phyloP scores from a whole-genome alignment of 2,113 vertebrate species.

The Gymnorhina tibicen region DNA sequence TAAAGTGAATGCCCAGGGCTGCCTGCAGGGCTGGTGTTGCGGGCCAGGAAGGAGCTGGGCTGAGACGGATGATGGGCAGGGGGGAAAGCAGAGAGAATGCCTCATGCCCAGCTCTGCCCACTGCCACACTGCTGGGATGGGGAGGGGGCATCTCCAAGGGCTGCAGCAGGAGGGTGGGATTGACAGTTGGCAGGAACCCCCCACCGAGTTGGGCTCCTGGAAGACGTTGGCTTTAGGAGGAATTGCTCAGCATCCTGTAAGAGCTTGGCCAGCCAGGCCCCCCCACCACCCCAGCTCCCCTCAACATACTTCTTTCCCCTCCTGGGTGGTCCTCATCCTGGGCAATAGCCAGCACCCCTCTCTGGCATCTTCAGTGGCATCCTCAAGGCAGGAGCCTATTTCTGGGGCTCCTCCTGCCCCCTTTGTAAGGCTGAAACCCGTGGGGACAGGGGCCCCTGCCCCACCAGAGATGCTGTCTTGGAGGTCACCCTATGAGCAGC shows the following conservation, averaged over 20 bases:
- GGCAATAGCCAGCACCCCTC: background rate
- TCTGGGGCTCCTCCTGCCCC: background rate
- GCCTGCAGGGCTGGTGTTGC: rapidly evolving
- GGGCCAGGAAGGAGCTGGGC: background rate
- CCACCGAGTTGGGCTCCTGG: rapidly evolving
- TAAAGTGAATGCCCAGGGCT: background rate
- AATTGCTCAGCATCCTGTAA: background rate
- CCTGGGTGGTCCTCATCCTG: background rate
- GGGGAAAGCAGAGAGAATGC: background rate
- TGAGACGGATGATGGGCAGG: background rate
- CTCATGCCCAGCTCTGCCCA: background rate
- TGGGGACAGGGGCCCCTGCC: background rate
- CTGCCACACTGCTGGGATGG: background rate
- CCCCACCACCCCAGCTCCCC: background rate
- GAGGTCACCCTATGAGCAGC: background rate
- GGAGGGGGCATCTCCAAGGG: background rate
- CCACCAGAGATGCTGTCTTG: background rate
- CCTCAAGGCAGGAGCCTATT: background rate
- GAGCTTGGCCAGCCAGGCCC: background rate
- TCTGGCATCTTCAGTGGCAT: background rate
- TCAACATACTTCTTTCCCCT: background rate
- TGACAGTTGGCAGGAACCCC: background rate
- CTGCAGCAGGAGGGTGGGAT: background rate
- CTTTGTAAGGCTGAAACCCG: background rate
- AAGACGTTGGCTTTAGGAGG: background rate